Evolutionary conservation across 1,140 invertebrate genomes (phyloP), one percentile per base, ranked within the genome.

Genomic region (Hylyphantes graminicola): DNA sequence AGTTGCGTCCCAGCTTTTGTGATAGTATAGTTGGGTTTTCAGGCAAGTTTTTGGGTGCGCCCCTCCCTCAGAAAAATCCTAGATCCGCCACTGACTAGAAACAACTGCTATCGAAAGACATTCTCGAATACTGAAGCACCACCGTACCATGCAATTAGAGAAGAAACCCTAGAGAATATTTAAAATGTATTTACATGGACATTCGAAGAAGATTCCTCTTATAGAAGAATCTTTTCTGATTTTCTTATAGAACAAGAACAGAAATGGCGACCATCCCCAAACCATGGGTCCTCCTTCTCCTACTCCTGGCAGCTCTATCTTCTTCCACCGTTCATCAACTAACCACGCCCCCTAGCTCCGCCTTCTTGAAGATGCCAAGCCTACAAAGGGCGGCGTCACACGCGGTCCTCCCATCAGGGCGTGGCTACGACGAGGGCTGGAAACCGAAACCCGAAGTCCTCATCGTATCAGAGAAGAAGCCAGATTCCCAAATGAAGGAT

Each of bases 391-490:
- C 70, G 82, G 82, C 11, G n/a, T 19, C 53, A 1, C 50, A 63
- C 21, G 61, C 74, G 54, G 19, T 11, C 10, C 72, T 82, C 15
- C 64, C 76, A 50, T 73, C 82, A n/a, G 55, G 80, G 15, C 57
- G 77, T n/a, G 75, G 61, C 17, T 74, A 85, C 59, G 82, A 85
- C 6, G 81, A 72, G 5, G 82, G 82, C 4, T 85, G 82, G 82
- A 85, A 85, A n/a, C 82, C 82, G 2, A 85, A 85, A 50, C 82
- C 82, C 0, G 82, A 85, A 77, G 82, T 85, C 4, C 64, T 85
- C n/a, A 73, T 85, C 65, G 77, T 85, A 19, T 85, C 82, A 0
- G 82, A 85, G 51, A 85, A 85, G 57, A 85, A 85, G 48, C 82
- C 82, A 8, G 82, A 77, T 10, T 17, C 19, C 9, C 15, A 50